Conservation (phyloP, 23 tunicate genomes). For the Ciona savignyi region DNA sequence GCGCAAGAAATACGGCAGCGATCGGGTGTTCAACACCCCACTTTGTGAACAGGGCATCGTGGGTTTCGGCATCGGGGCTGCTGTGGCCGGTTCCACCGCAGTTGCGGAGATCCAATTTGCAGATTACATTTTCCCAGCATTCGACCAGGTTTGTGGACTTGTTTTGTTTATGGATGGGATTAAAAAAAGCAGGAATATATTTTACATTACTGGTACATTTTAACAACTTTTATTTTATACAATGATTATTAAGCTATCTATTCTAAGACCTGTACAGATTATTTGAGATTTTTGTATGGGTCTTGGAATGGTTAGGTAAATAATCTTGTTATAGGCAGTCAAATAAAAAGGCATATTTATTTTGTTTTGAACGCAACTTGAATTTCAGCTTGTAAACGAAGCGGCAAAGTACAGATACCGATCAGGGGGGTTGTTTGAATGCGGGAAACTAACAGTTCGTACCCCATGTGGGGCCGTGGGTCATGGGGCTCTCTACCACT, state of each 20-base stretch:
- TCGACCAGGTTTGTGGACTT: constrained; percentile 74
- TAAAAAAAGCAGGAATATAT: neutral
- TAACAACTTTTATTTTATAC: neutral
- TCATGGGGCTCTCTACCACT: constrained; percentile 92
- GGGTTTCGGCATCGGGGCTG: constrained; percentile 95
- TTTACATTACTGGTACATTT: neutral
- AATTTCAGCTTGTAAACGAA: constrained; percentile 88
- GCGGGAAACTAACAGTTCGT: constrained; percentile 96
- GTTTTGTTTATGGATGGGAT: neutral
- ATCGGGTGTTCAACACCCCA: constrained; percentile 95
- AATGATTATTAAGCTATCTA: neutral
- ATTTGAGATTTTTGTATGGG: too few relatives aligned
- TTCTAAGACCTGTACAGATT: too few relatives aligned
- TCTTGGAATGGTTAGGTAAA: too few relatives aligned
- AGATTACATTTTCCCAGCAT: constrained; percentile 97
- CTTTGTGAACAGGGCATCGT: constrained; percentile 98
- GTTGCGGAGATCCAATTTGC: constrained; percentile 99
- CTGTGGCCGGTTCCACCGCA: constrained; percentile 90
- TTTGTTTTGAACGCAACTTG: too few relatives aligned
- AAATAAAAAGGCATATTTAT: too few relatives aligned
- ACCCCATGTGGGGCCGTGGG: constrained; percentile 98
- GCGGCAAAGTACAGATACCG: constrained; percentile 97
- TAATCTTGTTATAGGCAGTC: too few relatives aligned
- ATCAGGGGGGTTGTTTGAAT: constrained; percentile 93
- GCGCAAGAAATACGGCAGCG: constrained; percentile 71